Conservation (phyloP, 2,888 invertebrate genomes). For the Rotaria sp. region DNA sequence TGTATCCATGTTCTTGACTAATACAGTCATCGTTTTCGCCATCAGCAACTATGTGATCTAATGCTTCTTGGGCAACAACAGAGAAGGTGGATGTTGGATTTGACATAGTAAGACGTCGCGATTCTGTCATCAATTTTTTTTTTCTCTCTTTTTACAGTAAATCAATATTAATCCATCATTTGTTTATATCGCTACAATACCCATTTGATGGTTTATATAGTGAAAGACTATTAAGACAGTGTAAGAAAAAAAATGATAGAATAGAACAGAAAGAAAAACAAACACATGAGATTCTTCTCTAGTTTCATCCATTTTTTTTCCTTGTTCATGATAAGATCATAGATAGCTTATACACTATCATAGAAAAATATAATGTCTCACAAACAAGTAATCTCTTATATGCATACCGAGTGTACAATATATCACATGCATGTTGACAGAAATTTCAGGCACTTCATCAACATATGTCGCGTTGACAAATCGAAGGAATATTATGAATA, state of each 20-base stretch:
- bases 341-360: not conserved
- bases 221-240: not conserved
- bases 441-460: not conserved
- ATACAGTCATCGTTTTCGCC: not conserved
- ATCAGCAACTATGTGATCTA: not conserved
- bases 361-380: not conserved
- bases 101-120: not conserved
- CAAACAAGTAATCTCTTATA: not conserved
- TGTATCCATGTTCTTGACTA: not conserved
- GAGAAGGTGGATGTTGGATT: not conserved
- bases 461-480: not conserved
- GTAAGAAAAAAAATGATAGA: not conserved
- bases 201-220: not conserved
- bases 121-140: not conserved
- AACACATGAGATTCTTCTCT: not conserved
- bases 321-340: constrained; percentile 10
- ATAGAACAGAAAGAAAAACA: not conserved
- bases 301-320: not conserved
- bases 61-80: not conserved
- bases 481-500: not conserved
- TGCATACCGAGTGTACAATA: not conserved
- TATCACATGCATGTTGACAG: not conserved
- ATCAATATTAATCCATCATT: not conserved
- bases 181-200: not conserved
- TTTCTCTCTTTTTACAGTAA: not conserved